These are phyloP conservation scores for Palloptera scutellata DNA, from an alignment of 2,888 invertebrate genomes.

Conservation along the genomic window DNA sequence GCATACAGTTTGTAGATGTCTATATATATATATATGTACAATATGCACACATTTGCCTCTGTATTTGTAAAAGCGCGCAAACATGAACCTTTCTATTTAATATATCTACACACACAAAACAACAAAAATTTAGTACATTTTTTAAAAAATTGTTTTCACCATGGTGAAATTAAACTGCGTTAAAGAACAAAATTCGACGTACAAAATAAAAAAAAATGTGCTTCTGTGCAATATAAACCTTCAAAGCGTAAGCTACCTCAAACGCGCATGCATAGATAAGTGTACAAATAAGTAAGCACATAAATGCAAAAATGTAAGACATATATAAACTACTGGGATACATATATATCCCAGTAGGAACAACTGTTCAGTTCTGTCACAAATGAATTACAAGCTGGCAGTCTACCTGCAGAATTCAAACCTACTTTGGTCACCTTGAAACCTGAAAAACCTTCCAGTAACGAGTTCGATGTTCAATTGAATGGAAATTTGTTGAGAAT, in stretches of 20 bases:
- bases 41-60: neutral
- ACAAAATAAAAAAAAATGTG: neutral
- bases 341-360: too few species aligned
- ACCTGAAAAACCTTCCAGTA: too few species aligned
- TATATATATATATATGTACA: neutral
- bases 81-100: too few species aligned
- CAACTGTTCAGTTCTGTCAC: too few species aligned
- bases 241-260: neutral
- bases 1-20: neutral
- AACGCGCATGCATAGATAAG: neutral
- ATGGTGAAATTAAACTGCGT: neutral
- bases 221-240: neutral
- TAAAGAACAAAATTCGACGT: neutral
- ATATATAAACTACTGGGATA: neutral
- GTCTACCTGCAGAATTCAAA: too few species aligned
- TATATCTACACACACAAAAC: too few species aligned
- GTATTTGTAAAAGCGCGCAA: neutral
- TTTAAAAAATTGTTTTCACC: neutral
- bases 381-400: too few species aligned
- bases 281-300: neutral
- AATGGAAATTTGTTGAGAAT: too few species aligned
- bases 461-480: too few species aligned
- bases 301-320: too few species aligned
- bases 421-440: too few species aligned
- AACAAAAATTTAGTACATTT: too few species aligned